These are phyloP conservation scores for Melanotaenia boesemani DNA, from an alignment of 2,797 vertebrate genomes.

Conservation along the genomic window DNA sequence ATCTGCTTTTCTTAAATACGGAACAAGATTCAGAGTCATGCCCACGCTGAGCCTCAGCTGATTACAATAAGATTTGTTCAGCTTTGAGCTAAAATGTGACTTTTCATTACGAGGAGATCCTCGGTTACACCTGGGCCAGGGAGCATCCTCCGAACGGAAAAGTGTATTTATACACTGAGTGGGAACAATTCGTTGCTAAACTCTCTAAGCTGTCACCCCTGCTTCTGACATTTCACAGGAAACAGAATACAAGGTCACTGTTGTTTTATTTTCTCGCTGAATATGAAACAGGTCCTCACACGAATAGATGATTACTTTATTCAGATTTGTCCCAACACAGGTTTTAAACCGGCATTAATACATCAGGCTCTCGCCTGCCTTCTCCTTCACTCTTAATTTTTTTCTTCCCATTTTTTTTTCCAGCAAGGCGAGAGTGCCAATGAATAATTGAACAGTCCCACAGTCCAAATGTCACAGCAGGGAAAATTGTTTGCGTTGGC, in stretches of 20 bases:
- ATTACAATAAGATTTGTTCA: conserved; percentile 78
- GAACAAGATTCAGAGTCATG: conserved; percentile 68
- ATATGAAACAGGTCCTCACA: conserved; percentile 66
- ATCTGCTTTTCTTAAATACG: conserved; percentile 59
- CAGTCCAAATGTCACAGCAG: conserved; percentile 85
- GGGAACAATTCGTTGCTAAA: conserved; percentile 68
- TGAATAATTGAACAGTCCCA: conserved; percentile 86
- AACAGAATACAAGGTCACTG: conserved; percentile 72
- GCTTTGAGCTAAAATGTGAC: conserved; percentile 73
- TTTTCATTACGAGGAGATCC: conserved; percentile 69
- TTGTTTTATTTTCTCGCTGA: conserved; percentile 72
- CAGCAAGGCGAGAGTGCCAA: conserved; percentile 64
- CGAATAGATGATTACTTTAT: conserved; percentile 82
- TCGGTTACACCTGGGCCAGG: conserved; percentile 48
- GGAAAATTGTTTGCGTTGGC: conserved; percentile 81
- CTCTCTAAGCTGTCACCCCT: conserved; percentile 65
- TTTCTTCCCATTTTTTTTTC: conserved; percentile 28
- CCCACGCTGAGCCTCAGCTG: conserved; percentile 63
- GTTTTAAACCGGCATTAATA: conserved; percentile 73
- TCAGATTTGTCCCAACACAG: conserved; percentile 78
- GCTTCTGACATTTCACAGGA: conserved; percentile 75
- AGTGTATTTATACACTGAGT: conserved; percentile 72
- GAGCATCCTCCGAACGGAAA: conserved; percentile 60
- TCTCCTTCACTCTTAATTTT: conserved; percentile 47
- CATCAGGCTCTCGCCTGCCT: conserved; percentile 55